Conservation (phyloP, 2,888 invertebrate species). For the Ophioninae sp. region DNA sequence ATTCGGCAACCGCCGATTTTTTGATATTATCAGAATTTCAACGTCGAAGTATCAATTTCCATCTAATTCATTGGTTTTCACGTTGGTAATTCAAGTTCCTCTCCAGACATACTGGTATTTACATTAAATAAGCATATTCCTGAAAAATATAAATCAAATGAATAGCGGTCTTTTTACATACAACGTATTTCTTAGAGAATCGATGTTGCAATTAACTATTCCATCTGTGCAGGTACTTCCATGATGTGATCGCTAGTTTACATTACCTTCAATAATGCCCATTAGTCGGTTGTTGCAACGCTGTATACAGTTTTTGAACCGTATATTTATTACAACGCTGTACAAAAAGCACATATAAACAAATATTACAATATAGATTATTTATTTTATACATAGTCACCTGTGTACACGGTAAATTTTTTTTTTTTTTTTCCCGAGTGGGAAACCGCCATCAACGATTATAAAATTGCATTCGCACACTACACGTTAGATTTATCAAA, state of each 20-base stretch:
- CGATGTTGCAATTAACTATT: not conserved
- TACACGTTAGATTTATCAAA: not conserved
- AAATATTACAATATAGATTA: constrained; percentile 61
- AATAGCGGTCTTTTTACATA: too few species aligned
- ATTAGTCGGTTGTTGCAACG: not conserved
- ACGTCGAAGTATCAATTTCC: too few species aligned
- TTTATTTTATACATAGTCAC: constrained; percentile 59
- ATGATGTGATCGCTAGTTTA: not conserved
- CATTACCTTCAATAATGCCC: not conserved
- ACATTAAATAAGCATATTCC: too few species aligned
- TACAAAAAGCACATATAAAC: constrained; percentile 10
- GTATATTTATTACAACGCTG: not conserved
- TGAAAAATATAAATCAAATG: too few species aligned
- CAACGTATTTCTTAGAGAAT: too few species aligned
- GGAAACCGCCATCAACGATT: constrained; percentile 42
- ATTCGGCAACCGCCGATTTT: too few species aligned
- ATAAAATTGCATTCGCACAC: constrained; percentile 39
- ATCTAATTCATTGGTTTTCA: too few species aligned
- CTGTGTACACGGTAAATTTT: constrained; percentile 51
- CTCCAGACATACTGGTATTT: too few species aligned
- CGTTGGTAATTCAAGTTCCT: too few species aligned
- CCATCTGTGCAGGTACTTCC: not conserved
- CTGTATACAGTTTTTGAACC: not conserved
- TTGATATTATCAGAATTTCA: too few species aligned
- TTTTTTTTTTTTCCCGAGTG: constrained; percentile 33